Conservation (phyloP, 2,113 vertebrate genomes). For the Gorsachius goisagi region DNA sequence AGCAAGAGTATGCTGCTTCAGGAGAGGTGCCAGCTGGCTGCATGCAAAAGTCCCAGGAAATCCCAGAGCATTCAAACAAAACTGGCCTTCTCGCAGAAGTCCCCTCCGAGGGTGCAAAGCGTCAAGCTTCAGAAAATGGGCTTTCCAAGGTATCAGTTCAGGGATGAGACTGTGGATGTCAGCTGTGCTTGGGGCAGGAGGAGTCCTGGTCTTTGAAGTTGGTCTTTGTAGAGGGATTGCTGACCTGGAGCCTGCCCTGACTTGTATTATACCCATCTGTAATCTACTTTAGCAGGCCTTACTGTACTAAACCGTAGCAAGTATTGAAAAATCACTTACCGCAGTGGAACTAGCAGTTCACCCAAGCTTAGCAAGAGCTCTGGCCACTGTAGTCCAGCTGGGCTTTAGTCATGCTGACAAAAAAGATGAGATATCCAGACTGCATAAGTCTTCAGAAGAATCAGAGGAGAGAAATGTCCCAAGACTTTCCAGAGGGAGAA, state of each 20-base stretch:
- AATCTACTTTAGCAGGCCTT: conserved; percentile 50
- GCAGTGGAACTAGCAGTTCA: neutral
- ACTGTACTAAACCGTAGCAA: conserved; percentile 1
- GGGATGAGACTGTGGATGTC: neutral
- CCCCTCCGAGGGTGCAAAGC: neutral
- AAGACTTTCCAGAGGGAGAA: neutral
- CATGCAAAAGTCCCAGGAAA: neutral
- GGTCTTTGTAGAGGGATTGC: neutral
- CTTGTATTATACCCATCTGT: neutral
- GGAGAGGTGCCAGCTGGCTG: neutral
- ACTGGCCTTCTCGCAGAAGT: neutral
- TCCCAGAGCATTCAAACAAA: neutral
- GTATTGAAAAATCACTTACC: neutral
- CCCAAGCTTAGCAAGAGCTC: neutral
- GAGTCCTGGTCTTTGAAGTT: neutral
- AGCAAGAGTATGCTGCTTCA: neutral
- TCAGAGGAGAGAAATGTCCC: neutral
- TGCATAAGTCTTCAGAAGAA: neutral
- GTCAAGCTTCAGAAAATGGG: neutral
- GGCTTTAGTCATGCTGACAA: neutral
- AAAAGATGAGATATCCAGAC: neutral
- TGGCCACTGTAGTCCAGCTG: neutral
- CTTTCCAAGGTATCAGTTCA: neutral
- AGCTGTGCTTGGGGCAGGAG: neutral
- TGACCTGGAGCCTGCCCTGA: conserved; percentile 21